These are phyloP conservation scores for Drosophila repleta DNA, from an alignment of 1,140 invertebrate genomes.

Conservation along the genomic window DNA sequence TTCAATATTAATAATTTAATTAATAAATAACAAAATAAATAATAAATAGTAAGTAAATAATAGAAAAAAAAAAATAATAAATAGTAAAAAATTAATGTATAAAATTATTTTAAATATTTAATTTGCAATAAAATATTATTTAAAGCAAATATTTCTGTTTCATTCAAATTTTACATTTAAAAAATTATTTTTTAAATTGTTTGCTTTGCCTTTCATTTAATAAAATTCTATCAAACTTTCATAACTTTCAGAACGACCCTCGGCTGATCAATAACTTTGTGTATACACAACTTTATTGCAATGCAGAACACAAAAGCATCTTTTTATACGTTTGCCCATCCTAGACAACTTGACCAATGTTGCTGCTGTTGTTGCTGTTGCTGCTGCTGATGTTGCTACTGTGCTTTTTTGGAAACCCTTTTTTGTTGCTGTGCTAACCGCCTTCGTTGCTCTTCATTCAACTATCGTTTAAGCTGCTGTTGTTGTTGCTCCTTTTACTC, in stretches of 20 bases:
- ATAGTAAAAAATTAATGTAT: no score
- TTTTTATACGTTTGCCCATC: conserved; percentile 40
- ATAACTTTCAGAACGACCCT: not conserved
- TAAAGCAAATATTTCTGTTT: no score
- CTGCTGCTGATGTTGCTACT: conserved; percentile 31
- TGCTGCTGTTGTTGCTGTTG: conserved; percentile 11
- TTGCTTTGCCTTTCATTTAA: not conserved
- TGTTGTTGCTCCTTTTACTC: conserved; percentile 24
- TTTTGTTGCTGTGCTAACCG: not conserved
- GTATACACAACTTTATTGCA: conserved; percentile 43
- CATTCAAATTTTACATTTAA: no score
- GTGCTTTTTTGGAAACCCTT: conserved; percentile 35
- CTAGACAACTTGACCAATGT: conserved; percentile 25
- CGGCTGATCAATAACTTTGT: conserved; percentile 30
- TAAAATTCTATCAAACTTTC: not conserved
- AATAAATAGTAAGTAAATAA: no score
- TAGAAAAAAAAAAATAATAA: no score
- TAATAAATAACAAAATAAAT: no score
- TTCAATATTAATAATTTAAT: no score
- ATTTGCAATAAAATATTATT: no score
- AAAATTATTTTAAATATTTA: no score
- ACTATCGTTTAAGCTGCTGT: conserved; percentile 13
- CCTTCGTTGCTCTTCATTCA: conserved; percentile 11
- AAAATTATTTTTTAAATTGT: not conserved
- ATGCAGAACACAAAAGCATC: conserved; percentile 30